Conservation (phyloP, 2,797 vertebrate species). For the Orientallactaga sibirica region DNA sequence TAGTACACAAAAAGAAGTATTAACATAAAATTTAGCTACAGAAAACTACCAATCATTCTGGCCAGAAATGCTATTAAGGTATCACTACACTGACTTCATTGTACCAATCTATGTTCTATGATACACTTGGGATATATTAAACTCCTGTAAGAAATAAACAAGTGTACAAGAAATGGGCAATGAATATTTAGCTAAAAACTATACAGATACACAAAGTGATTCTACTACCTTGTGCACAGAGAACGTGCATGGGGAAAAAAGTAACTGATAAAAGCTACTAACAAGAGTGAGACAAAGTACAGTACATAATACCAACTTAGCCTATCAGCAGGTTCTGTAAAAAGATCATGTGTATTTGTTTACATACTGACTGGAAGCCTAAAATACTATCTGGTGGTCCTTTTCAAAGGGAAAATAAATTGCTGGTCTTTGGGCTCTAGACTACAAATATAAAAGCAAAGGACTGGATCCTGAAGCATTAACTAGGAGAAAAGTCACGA, state of each 20-base stretch:
- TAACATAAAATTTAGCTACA: too few relatives aligned
- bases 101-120: neutral
- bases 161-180: neutral
- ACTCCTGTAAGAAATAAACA: neutral
- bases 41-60: neutral
- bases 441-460: neutral
- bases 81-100: neutral
- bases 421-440: neutral
- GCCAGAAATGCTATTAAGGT: neutral
- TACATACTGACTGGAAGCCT: neutral
- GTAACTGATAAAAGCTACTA: neutral
- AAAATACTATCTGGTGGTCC: slow-evolving; percentile 14
- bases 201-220: neutral
- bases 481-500: too few relatives aligned
- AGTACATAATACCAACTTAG: neutral
- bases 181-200: neutral
- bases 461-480: neutral
- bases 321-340: neutral
- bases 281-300: neutral
- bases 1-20: neutral
- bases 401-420: neutral
- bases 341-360: neutral
- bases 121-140: neutral
- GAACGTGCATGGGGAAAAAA: neutral
- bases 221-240: neutral